Evolutionary conservation across 2,113 vertebrate genomes (phyloP), one percentile per base, ranked within the genome.

Genomic region (Eleginops maclovinus): DNA sequence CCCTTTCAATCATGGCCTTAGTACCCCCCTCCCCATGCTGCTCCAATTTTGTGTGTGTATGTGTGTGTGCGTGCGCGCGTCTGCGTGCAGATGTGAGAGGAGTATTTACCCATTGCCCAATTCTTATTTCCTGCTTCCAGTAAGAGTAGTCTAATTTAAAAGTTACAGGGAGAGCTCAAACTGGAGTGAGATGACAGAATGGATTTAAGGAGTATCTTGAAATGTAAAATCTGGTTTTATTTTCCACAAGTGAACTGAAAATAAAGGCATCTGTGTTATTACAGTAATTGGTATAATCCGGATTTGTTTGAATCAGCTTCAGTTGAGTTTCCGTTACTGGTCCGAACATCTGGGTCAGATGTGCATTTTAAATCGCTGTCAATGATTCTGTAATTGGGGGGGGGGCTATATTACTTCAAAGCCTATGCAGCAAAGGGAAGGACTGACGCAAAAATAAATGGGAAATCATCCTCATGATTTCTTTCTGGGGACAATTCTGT

Each of bases 1-100:
- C 63, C 84, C 65, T 66, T 84, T 85, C 72, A 82, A 60, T 77
- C 86, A 91, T 89, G 88, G 91, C 93, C 91, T 94, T 93, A 90
- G 86, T 67, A 81, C 47, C 28, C 50, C 19, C 53, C 66, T 43
- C 54, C 81, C 78, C 74, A 72, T 49, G 78, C 88, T 87, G 82
- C 75, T 77, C 79, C 81, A 73, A 59, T 83, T 66, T 78, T 87
- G 19, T 64, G 40, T 76, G 61, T 65, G 62, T 77, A 43, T 47
- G 21, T 68, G 11, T 14, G 21, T 78, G 71, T 68, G 50, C 58
- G 12, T 66, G 17, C 62, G 46, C 64, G 41, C 81, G 7, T 36
- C 6, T 36, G 31, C 8, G 6, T 8, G 8, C 5, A 36, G 5
- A 36, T 36, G 31, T 70, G 63, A 83, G 41, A 51, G 60, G 75